phyloP scores from a whole-genome alignment of 2,113 vertebrate genomes.

The Pomatorhinus ruficollis region DNA sequence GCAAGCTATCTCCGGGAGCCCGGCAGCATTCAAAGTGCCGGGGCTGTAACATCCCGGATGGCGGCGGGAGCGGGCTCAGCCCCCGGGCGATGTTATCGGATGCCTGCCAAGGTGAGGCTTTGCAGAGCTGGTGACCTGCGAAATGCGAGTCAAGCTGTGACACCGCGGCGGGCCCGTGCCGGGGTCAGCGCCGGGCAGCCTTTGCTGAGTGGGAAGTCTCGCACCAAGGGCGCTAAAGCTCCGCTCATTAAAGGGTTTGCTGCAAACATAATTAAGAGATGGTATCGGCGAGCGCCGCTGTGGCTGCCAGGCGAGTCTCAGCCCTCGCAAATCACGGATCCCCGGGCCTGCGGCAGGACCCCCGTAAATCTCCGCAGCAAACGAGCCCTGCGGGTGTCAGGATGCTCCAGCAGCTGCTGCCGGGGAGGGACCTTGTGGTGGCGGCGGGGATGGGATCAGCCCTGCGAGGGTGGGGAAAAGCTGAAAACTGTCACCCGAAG shows the following conservation, averaged over 20 bases:
- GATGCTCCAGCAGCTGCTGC: not conserved
- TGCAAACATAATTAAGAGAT: slow-evolving; percentile 71
- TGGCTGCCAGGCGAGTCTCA: not conserved
- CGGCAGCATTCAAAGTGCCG: not conserved
- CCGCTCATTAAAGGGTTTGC: slow-evolving; percentile 63
- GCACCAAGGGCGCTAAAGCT: slow-evolving; percentile 34
- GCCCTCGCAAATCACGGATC: not conserved
- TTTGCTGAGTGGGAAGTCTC: slow-evolving; percentile 25
- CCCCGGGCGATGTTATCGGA: not conserved
- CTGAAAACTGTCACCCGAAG: not conserved
- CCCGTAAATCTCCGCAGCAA: not conserved
- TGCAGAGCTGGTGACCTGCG: slow-evolving; percentile 20
- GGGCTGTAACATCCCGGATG: not conserved
- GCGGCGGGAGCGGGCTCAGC: not conserved
- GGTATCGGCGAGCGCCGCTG: slow-evolving; percentile 8
- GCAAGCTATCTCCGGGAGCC: not conserved
- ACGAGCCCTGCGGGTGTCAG: not conserved
- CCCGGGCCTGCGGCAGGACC: not conserved
- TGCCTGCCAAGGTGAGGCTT: slow-evolving; percentile 8
- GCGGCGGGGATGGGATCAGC: not conserved
- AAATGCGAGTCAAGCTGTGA: slow-evolving; percentile 36
- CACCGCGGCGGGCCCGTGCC: not conserved
- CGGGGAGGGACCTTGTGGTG: fast-evolving
- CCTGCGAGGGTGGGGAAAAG: not conserved
- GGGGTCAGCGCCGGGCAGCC: slow-evolving; percentile 44